phyloP scores from a whole-genome alignment of 2,888 invertebrate species.

The Pantelozetes paolii region DNA sequence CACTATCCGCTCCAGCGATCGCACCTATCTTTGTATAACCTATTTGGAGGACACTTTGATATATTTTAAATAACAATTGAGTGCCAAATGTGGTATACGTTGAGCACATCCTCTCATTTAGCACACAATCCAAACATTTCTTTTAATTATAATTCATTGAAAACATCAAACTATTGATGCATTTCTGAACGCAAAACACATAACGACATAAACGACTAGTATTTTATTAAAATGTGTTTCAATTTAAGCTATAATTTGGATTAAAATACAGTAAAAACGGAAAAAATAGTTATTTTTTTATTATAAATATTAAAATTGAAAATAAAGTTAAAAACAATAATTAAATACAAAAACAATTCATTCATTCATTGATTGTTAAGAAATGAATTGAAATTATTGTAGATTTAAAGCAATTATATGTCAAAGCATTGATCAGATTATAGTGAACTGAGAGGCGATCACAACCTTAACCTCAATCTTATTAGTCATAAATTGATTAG shows the following conservation, averaged over 20 bases:
- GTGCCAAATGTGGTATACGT: background rate
- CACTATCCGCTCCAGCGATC: no score
- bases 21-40: background rate
- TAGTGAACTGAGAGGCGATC: no score
- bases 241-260: background rate
- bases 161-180: background rate
- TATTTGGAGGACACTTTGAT: constrained; percentile 7
- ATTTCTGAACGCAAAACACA: background rate
- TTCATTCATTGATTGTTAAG: no score
- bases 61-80: background rate
- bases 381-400: no score
- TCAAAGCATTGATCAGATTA: no score
- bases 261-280: background rate
- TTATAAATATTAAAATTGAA: background rate
- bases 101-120: background rate
- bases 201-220: background rate
- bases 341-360: no score
- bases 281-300: background rate
- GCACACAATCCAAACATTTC: no score
- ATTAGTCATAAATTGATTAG: background rate
- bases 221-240: constrained; percentile 16
- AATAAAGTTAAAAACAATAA: no score
- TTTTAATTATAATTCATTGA: background rate
- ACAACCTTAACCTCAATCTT: background rate
- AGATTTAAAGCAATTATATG: no score